These are phyloP conservation scores for Ips nitidus DNA, from an alignment of 1,140 invertebrate species.

Conservation along the genomic window DNA sequence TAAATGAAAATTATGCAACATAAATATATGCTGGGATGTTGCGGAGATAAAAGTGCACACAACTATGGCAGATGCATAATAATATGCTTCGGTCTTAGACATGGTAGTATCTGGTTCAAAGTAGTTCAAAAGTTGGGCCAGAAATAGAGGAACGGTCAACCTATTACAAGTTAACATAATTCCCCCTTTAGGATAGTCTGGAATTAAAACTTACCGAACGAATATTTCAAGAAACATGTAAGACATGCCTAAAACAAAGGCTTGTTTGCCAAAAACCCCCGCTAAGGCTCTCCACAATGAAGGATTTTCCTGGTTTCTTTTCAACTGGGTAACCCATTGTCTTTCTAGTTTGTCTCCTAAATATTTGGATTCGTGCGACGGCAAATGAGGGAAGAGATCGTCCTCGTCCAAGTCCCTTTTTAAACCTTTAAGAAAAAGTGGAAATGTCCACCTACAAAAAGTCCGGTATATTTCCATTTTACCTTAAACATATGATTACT, in stretches of 20 bases:
- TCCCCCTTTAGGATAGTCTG: neutral
- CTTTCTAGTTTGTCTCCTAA: constrained; percentile 60
- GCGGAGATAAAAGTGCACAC: constrained; percentile 64
- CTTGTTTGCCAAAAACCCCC: constrained; percentile 36
- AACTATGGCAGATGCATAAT: constrained; percentile 70
- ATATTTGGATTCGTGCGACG: constrained; percentile 37
- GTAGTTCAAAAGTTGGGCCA: constrained; percentile 33
- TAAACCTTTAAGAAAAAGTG: constrained; percentile 40
- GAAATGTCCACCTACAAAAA: constrained; percentile 49
- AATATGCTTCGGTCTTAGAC: constrained; percentile 59
- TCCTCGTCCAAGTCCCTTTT: constrained; percentile 39
- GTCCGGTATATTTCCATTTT: neutral
- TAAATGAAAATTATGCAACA: constrained; percentile 68
- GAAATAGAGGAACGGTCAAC: constrained; percentile 53
- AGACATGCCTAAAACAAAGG: constrained; percentile 30
- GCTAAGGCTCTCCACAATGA: constrained; percentile 46
- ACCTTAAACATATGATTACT: constrained; percentile 10
- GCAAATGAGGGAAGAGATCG: constrained; percentile 36
- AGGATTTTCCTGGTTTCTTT: constrained; percentile 37
- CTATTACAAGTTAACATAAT: constrained; percentile 13
- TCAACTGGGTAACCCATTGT: constrained; percentile 55
- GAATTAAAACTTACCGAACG: constrained; percentile 43
- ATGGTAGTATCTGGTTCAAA: constrained; percentile 30
- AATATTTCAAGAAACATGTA: constrained; percentile 39
- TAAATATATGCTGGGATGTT: constrained; percentile 74